Base-by-base conservation (phyloP, 2,888 invertebrate species). In the Campoletis raptor region DNA sequence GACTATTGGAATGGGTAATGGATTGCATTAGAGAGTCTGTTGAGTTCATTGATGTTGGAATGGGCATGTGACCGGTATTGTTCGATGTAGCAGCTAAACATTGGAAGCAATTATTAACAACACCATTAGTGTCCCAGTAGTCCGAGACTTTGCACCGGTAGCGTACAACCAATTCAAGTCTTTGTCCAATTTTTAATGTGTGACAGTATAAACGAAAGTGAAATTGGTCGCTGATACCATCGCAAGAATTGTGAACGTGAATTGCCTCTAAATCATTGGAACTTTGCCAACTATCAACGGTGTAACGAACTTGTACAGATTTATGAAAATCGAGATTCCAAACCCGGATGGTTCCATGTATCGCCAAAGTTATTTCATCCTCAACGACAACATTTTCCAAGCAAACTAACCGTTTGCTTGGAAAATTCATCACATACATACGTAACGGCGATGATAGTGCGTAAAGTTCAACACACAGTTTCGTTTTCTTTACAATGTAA, bases 111-210 rank as follows among this genome's bases (percentile, higher is more conserved):
- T 99, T 99, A 95, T 99, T 99, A 24, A 95, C 95, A 36, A 98
- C 98, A 81, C 95, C 95, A 93, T 99, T 99, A 94, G 97, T 99
- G 94, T 99, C 99, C 99, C 99, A 99, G 94, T 97, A 98, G 94
- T 99, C 98, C 90, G 96, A 96, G 0, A 97, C 97, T 91, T 97
- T 97, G 92, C 97, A 97, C 92, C 97, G 97, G 94, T 98, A 99
- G 85, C 98, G 96, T 37, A 99, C 96, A 18, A 99, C 99, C 92
- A 99, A 96, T 94, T 98, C 97, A 79, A 99, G 94, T 86, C 97
- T 95, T 91, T 97, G 97, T 0, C 98, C 98, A n/a, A 97, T 95
- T 54, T 95, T 95, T 92, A 98, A 95, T 40, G 97, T 96, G 90
- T 97, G 97, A 81, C 97, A 97, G 91, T 97, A 98, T 45, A 98